These are phyloP conservation scores for Euglossa dilemma DNA, from an alignment of 1,140 invertebrate species.

Conservation along the genomic window DNA sequence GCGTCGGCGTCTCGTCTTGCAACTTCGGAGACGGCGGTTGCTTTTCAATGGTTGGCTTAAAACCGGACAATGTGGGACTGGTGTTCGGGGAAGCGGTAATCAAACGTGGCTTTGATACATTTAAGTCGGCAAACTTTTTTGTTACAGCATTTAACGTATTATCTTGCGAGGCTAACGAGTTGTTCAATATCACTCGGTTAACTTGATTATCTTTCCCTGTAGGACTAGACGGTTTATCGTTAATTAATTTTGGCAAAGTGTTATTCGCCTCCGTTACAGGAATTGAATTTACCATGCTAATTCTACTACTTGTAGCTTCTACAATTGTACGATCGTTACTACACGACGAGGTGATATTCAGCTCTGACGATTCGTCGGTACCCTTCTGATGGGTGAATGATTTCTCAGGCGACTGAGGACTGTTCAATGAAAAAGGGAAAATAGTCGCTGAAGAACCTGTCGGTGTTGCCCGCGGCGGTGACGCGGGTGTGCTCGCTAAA, in stretches of 20 bases:
- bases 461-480: constrained; percentile 82
- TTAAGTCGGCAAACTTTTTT: constrained; percentile 71
- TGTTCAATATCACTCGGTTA: constrained; percentile 31
- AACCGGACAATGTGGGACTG: constrained; percentile 75
- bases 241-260: constrained; percentile 35
- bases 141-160: constrained; percentile 58
- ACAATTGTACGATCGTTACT: constrained; percentile 76
- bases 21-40: constrained; percentile 74
- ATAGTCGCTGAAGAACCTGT: constrained; percentile 83
- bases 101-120: constrained; percentile 71
- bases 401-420: constrained; percentile 84
- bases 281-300: constrained; percentile 60
- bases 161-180: constrained; percentile 50
- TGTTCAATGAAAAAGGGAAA: constrained; percentile 85
- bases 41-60: constrained; percentile 68
- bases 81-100: constrained; percentile 73
- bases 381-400: constrained; percentile 72
- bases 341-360: constrained; percentile 35
- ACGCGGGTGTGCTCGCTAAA: constrained; percentile 79
- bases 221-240: constrained; percentile 73
- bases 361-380: constrained; percentile 39
- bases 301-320: constrained; percentile 63
- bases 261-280: constrained; percentile 43
- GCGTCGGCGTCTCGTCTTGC: constrained; percentile 75
- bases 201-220: constrained; percentile 37